phyloP scores from a whole-genome alignment of 2,113 vertebrate genomes.

The Grallaria varia region DNA sequence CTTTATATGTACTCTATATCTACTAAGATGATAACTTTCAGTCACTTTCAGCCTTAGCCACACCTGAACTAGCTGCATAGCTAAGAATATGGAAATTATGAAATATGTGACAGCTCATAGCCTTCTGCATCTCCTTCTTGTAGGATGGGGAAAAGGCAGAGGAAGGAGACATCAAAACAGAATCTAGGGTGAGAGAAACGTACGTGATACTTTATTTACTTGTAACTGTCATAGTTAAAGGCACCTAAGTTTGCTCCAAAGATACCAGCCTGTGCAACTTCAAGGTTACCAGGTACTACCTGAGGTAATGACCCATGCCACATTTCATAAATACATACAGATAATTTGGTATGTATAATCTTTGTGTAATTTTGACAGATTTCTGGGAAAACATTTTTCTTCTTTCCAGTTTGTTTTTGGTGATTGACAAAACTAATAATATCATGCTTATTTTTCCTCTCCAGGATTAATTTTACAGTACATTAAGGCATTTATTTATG shows the following conservation, averaged over 20 bases:
- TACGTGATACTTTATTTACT: not conserved
- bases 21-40: not conserved
- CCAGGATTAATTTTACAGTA: slow-evolving; percentile 46
- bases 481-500: not conserved
- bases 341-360: not conserved
- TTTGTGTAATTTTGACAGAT: not conserved
- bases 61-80: not conserved
- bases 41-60: not conserved
- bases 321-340: not conserved
- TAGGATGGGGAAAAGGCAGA: not conserved
- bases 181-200: not conserved
- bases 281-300: not conserved
- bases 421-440: slow-evolving; percentile 44
- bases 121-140: not conserved
- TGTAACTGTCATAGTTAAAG: not conserved
- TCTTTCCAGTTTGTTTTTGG: slow-evolving; percentile 5
- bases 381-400: not conserved
- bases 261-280: not conserved
- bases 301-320: not conserved
- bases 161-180: not conserved
- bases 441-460: slow-evolving; percentile 37
- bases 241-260: not conserved
- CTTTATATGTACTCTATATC: not conserved
- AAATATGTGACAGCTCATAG: not conserved
- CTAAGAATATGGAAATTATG: not conserved